Percentiles rank a stretch among this genome's conserved stretches.
These are phyloP conservation scores for Babyrousa celebensis DNA, from an alignment of 2,797 vertebrate species.

Conservation along the genomic window DNA sequence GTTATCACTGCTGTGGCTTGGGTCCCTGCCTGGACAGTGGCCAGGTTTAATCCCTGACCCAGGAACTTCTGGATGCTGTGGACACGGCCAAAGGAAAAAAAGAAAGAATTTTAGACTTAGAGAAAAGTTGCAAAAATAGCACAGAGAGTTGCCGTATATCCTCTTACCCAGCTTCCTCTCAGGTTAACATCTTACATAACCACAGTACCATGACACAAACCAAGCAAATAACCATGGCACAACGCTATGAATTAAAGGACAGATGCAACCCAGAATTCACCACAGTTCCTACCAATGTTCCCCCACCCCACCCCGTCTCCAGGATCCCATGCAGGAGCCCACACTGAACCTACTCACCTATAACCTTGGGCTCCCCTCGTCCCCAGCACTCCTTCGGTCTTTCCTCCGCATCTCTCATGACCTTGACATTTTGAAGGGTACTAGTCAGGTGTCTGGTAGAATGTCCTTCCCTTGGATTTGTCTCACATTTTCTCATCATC, in stretches of 20 bases:
- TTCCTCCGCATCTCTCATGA: not conserved
- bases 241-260: not conserved
- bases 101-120: constrained; percentile 25
- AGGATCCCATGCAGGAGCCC: not conserved
- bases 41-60: no score
- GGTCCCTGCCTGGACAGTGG: no score
- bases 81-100: no score
- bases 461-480: not conserved
- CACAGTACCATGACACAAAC: not conserved
- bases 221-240: not conserved
- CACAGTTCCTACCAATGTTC: not conserved
- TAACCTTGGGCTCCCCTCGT: not conserved
- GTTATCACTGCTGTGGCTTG: no score
- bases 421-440: not conserved
- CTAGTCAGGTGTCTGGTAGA: not conserved
- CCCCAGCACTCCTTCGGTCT: not conserved
- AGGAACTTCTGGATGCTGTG: no score
- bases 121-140: constrained; percentile 74
- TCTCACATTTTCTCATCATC: not conserved
- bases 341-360: no score
- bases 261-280: not conserved
- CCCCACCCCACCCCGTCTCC: not conserved
- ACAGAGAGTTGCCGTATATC: constrained; percentile 5
- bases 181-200: constrained; percentile 56
- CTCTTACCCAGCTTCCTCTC: constrained; percentile 53